Percentiles rank a stretch among this genome's conserved stretches.
phyloP scores from a whole-genome alignment of 2,113 vertebrate genomes.

The Eolophus roseicapilla region DNA sequence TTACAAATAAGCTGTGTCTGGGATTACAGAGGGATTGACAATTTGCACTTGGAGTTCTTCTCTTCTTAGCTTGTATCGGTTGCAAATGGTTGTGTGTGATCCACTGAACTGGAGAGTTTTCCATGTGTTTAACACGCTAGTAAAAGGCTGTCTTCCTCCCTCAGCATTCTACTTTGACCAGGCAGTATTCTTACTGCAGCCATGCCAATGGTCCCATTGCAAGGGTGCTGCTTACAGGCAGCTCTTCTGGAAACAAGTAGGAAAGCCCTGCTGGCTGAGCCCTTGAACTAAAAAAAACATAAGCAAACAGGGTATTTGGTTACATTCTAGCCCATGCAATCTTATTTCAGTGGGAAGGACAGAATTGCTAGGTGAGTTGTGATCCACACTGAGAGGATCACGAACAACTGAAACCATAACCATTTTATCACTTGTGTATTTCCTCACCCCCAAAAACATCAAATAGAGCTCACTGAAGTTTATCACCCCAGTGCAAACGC shows the following conservation, averaged over 20 bases:
- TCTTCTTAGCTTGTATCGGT: background rate
- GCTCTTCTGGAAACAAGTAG: background rate
- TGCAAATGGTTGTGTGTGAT: background rate
- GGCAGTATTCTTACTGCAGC: background rate
- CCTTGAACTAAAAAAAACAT: background rate
- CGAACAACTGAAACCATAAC: background rate
- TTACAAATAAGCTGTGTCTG: background rate
- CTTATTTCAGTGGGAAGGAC: background rate
- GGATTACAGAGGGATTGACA: background rate
- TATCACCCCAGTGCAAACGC: background rate
- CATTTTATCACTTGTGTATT: background rate
- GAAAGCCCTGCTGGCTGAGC: background rate
- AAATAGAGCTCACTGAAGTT: background rate
- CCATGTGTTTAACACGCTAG: background rate
- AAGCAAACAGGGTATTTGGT: background rate
- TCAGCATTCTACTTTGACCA: background rate
- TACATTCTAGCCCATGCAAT: background rate
- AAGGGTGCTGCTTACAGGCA: background rate
- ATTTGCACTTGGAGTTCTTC: background rate
- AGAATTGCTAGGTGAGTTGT: background rate
- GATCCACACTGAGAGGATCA: background rate
- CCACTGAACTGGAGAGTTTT: background rate
- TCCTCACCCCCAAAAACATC: background rate
- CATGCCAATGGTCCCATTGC: rapidly evolving
- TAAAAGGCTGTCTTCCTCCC: background rate